These are phyloP conservation scores for Cyclina sinensis DNA, from an alignment of 1,140 invertebrate genomes.

Conservation along the genomic window DNA sequence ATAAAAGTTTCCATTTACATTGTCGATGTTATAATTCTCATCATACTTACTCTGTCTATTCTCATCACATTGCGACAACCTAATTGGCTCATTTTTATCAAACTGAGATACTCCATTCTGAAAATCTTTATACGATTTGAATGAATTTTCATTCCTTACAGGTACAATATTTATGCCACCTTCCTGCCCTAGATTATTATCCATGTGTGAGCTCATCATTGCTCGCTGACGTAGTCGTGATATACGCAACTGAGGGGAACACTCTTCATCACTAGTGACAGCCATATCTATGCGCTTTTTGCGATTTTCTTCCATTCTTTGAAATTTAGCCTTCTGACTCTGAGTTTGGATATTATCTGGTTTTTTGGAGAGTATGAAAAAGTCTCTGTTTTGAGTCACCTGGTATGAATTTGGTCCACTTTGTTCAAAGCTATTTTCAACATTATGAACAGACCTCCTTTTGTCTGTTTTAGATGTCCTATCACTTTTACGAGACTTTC, in stretches of 20 bases:
- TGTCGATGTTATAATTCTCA: constrained; percentile 55
- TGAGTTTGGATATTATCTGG: constrained; percentile 60
- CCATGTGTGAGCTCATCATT: constrained; percentile 74
- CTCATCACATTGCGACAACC: constrained; percentile 41
- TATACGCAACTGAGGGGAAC: constrained; percentile 80
- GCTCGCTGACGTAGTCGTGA: constrained; percentile 80
- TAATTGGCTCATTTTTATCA: not conserved
- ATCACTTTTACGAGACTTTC: constrained; percentile 73
- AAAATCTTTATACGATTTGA: constrained; percentile 49
- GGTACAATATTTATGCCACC: constrained; percentile 18
- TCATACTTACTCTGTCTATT: constrained; percentile 53
- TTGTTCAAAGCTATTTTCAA: constrained; percentile 44
- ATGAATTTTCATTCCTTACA: constrained; percentile 6
- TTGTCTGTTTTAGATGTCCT: constrained; percentile 70
- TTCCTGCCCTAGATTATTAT: constrained; percentile 42
- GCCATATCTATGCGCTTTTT: constrained; percentile 80
- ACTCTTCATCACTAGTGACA: constrained; percentile 83
- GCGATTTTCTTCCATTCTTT: constrained; percentile 82
- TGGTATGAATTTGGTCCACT: constrained; percentile 29
- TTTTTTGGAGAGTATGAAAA: constrained; percentile 61
- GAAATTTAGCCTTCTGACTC: constrained; percentile 77
- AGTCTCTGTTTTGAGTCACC: constrained; percentile 37
- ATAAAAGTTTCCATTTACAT: constrained; percentile 37
- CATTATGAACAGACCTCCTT: constrained; percentile 61
- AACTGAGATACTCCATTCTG: constrained; percentile 35